Base-by-base conservation (phyloP, 2,113 vertebrate genomes). In the Puffinus mauretanicus region DNA sequence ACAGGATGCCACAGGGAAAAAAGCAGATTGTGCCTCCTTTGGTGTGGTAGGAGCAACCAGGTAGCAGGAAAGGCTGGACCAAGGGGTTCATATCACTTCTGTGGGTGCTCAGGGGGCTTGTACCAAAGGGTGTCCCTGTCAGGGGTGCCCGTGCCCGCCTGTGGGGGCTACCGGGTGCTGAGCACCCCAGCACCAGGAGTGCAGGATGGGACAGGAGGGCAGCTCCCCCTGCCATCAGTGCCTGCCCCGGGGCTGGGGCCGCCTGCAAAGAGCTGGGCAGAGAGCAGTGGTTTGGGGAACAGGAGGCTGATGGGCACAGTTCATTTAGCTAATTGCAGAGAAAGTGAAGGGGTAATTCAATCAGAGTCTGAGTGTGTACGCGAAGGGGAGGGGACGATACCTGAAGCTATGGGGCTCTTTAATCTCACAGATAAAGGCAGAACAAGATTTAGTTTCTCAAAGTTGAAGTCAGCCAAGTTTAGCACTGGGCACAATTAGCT, bases 61-160 rank as follows among this genome's bases (percentile, higher is more conserved):
- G 32, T 2, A 34, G 38, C 4, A 5, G n/a, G 52, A 42, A 61
- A 60, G n/a, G 32, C 18, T 75, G 57, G 13, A 55, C 9, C 49
- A 42, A 36, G 36, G n/a, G 7, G 10, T 34, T 32, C 2, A 2
- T 18, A 29, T 86, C 30, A 13, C 18, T 77, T 80, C 58, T 52
- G 16, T 30, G 20, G 24, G 54, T 40, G 17, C 51, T 76, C 42
- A 38, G 36, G 25, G 16, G 32, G 32, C 11, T 77, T 65, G 22
- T 38, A 27, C 44, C 1, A 2, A 51, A 65, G 15, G 9, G 9
- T 15, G 6, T 42, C n/a, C 32, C 10, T 46, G 13, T 14, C 34
- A 64, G 24, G 21, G 15, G 16, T 32, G n/a, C 16, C 32, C 1
- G 2, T 69, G 32, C 8, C 22, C 22, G 1, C 27, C 11, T 2